Evolutionary conservation across 92 coral and sea anemone species (phyloP).

Genomic region (Chrysogorgia sp.): DNA sequence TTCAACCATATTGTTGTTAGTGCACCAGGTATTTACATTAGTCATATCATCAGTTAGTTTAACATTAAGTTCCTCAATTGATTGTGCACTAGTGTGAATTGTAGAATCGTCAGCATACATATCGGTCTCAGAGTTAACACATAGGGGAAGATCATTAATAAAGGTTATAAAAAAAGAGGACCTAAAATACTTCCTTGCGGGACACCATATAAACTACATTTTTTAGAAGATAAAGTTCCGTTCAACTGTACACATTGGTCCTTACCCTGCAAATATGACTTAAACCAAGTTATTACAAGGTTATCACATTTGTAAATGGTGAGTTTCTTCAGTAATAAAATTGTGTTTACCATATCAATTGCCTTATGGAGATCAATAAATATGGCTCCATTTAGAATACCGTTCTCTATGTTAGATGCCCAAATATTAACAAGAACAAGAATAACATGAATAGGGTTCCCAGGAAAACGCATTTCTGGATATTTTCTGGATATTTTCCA

Average conservation of each 20-base stretch:
- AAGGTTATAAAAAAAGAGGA: neutral
- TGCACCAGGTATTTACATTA: conserved; percentile 1
- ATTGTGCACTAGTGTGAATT: neutral
- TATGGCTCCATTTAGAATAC: conserved; percentile 7
- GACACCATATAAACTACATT: neutral
- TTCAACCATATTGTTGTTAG: neutral
- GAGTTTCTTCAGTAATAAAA: neutral
- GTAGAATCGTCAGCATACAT: conserved; percentile 1
- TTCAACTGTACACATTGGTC: neutral
- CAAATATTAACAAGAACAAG: too few species aligned
- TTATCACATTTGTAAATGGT: neutral
- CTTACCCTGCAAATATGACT: neutral
- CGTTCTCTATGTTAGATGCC: too few species aligned
- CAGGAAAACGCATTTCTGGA: too few species aligned
- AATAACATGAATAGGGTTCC: too few species aligned
- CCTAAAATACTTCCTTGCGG: conserved; percentile 8
- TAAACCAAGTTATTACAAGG: neutral
- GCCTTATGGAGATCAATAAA: conserved; percentile 32
- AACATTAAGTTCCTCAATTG: neutral
- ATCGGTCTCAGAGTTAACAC: neutral
- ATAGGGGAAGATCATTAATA: conserved; percentile 1
- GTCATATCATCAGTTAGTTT: neutral
- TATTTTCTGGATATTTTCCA: too few species aligned
- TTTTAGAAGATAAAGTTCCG: neutral
- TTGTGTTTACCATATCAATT: neutral